These are phyloP conservation scores for Crematogaster levior DNA, from an alignment of 2,888 invertebrate species.

Conservation along the genomic window DNA sequence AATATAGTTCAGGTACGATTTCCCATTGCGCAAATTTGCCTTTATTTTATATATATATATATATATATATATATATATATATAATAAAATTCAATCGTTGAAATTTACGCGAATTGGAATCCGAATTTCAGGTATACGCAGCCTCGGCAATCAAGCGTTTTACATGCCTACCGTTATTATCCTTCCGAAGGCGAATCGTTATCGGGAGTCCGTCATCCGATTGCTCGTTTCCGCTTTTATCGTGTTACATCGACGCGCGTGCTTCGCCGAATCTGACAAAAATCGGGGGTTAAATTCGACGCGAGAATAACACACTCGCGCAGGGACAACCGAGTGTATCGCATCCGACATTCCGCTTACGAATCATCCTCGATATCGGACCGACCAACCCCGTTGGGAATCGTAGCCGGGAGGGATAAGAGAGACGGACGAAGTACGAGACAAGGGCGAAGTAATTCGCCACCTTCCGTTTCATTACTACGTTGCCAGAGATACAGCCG, in stretches of 20 bases:
- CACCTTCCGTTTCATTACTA: slow-evolving; percentile 75
- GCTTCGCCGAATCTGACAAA: slow-evolving; percentile 2
- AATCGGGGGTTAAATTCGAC: slow-evolving; percentile 65
- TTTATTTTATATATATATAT: not conserved
- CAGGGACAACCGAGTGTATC: not conserved
- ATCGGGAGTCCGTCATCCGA: not conserved
- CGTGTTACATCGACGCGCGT: slow-evolving; percentile 7
- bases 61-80: too few species aligned
- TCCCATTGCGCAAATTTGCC: not conserved
- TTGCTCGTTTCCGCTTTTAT: slow-evolving; percentile 20
- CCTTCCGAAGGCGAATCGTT: not conserved
- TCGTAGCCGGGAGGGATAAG: not conserved
- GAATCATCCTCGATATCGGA: slow-evolving; percentile 42
- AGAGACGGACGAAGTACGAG: not conserved
- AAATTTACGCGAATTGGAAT: slow-evolving; percentile 4
- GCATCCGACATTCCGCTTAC: slow-evolving; percentile 30
- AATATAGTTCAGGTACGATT: not conserved
- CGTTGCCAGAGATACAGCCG: slow-evolving; percentile 68
- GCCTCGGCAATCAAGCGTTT: not conserved
- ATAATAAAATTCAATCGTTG: not conserved
- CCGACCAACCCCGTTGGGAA: not conserved
- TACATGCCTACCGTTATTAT: not conserved
- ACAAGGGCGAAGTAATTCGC: slow-evolving; percentile 70
- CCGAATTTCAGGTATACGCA: not conserved
- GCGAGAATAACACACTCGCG: slow-evolving; percentile 53